Conservation (phyloP, 2,797 vertebrate species). For the Parauchenoglanis ngamensis region DNA sequence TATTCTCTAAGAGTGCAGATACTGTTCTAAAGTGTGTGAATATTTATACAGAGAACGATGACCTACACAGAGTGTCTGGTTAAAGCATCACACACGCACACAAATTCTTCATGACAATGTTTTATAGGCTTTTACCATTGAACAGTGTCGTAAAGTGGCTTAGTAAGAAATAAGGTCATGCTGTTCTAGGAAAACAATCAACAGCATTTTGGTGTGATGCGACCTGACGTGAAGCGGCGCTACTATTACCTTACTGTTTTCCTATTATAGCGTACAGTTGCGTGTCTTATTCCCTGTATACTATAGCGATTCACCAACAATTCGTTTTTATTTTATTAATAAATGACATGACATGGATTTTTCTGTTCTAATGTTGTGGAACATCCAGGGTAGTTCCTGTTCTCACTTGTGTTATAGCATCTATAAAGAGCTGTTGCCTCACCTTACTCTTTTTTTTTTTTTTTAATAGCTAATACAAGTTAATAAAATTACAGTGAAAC, state of each 20-base stretch:
- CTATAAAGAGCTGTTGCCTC: neutral
- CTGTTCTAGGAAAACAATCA: neutral
- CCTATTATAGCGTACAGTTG: neutral
- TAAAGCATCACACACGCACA: neutral
- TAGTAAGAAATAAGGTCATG: neutral
- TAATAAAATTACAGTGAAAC: neutral
- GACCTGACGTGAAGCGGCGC: neutral
- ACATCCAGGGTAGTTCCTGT: neutral
- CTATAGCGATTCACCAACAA: neutral
- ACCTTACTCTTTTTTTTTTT: neutral
- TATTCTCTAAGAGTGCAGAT: neutral
- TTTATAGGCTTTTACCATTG: neutral
- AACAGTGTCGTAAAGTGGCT: neutral
- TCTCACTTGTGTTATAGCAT: neutral
- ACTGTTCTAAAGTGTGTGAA: neutral
- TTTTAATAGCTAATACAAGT: neutral
- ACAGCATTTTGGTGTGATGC: neutral
- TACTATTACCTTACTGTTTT: neutral
- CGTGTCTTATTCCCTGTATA: neutral
- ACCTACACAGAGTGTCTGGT: neutral
- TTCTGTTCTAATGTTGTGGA: neutral
- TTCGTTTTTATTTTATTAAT: neutral
- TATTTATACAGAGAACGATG: neutral
- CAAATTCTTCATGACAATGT: too few relatives aligned
- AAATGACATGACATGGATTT: neutral